phyloP scores from a whole-genome alignment of 2,797 vertebrate genomes.

The Choloepus didactylus region DNA sequence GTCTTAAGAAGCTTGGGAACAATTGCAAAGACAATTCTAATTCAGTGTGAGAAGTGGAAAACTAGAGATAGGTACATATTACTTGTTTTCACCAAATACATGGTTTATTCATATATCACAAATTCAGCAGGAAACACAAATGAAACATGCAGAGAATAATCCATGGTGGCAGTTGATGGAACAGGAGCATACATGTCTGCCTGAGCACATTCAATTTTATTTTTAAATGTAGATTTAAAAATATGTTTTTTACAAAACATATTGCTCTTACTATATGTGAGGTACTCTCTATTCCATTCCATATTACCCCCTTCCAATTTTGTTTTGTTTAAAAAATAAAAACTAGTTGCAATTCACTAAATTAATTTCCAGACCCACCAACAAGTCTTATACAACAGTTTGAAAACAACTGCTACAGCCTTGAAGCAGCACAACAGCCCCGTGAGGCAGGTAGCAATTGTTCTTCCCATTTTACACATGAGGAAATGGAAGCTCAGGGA shows the following conservation, averaged over 20 bases:
- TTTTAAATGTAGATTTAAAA: not conserved
- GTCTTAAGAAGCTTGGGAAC: not conserved
- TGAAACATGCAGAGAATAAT: not conserved
- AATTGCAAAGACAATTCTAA: not conserved
- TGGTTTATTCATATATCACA: not conserved
- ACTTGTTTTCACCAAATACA: not conserved
- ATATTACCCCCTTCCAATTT: slow-evolving; percentile 3
- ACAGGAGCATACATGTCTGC: not conserved
- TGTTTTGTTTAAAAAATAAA: not conserved
- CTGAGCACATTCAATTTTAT: not conserved
- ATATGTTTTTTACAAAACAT: not conserved
- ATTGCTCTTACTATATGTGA: not conserved
- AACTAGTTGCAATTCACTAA: not conserved
- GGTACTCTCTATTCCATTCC: not conserved
- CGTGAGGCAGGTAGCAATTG: not conserved
- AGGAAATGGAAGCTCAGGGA: not conserved
- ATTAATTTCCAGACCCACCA: slow-evolving; percentile 15
- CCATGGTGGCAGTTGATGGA: not conserved
- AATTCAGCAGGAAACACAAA: not conserved
- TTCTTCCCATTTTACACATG: not conserved
- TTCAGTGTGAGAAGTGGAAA: not conserved
- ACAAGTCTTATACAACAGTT: not conserved
- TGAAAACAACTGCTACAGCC: not conserved
- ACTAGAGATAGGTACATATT: not conserved
- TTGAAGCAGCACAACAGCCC: no score